These are phyloP conservation scores for Helicolenus hilgendorfi DNA, from an alignment of 2,797 vertebrate species.

Conservation along the genomic window DNA sequence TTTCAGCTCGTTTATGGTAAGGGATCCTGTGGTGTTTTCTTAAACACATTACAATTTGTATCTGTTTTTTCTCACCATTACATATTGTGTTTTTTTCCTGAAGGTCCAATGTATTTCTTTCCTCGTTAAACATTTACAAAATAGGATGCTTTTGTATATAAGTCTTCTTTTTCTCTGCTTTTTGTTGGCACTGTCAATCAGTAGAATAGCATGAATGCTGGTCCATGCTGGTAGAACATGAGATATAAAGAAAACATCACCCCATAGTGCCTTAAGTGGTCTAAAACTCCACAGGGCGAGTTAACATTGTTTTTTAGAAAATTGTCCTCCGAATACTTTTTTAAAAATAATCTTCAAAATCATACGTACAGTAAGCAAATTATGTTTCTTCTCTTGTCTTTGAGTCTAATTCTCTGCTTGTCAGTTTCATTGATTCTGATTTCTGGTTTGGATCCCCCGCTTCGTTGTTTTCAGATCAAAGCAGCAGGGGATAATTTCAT, in stretches of 20 bases:
- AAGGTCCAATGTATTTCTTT: neutral
- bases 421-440: neutral
- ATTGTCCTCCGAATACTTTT: neutral
- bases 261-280: neutral
- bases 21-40: neutral
- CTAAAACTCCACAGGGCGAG: neutral
- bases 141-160: too few species aligned
- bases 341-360: neutral
- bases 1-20: neutral
- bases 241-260: neutral
- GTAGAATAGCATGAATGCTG: neutral
- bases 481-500: neutral
- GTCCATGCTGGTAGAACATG: neutral
- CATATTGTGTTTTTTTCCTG: neutral
- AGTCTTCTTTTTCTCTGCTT: neutral
- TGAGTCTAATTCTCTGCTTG: neutral
- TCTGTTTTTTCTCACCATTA: neutral
- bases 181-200: neutral
- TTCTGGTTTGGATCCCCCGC: neutral
- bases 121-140: neutral
- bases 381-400: neutral
- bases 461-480: neutral
- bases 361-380: neutral
- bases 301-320: neutral
- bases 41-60: neutral